Conservation (phyloP, 2,113 vertebrate species). For the Serilophus lunatus region DNA sequence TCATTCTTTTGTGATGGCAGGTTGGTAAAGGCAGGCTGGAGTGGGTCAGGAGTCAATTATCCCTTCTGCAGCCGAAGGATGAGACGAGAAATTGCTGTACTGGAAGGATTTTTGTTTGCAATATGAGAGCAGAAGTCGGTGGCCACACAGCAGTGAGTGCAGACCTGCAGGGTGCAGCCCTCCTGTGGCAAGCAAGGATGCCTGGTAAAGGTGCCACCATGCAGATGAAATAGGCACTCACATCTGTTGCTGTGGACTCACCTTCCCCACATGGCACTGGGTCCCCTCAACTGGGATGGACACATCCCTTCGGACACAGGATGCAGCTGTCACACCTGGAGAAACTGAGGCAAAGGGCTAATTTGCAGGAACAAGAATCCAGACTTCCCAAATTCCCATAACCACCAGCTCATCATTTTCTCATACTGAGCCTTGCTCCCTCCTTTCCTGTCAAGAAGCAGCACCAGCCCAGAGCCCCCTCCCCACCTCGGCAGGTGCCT, state of each 20-base stretch:
- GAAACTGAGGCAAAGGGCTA: neutral
- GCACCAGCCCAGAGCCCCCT: neutral
- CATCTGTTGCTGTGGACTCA: neutral
- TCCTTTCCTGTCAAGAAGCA: fast-evolving
- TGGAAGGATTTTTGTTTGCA: neutral
- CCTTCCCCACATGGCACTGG: neutral
- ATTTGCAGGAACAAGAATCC: neutral
- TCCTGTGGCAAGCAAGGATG: fast-evolving
- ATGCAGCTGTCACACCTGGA: fast-evolving
- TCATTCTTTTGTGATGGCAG: neutral
- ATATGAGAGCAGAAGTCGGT: fast-evolving
- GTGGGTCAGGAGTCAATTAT: neutral
- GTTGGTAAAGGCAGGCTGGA: neutral
- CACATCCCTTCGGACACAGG: fast-evolving
- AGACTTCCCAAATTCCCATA: neutral
- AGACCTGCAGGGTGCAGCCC: fast-evolving
- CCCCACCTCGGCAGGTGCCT: neutral
- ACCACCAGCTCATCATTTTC: neutral
- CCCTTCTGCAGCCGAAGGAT: neutral
- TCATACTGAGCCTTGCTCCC: neutral
- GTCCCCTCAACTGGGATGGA: fast-evolving
- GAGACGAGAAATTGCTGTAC: neutral
- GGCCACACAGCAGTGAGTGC: fast-evolving
- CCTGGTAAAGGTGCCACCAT: fast-evolving
- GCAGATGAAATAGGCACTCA: neutral